Percentiles rank a stretch among this genome's conserved stretches.
Evolutionary conservation across 2,888 invertebrate genomes (phyloP).

Genomic region (Philaethria dido): DNA sequence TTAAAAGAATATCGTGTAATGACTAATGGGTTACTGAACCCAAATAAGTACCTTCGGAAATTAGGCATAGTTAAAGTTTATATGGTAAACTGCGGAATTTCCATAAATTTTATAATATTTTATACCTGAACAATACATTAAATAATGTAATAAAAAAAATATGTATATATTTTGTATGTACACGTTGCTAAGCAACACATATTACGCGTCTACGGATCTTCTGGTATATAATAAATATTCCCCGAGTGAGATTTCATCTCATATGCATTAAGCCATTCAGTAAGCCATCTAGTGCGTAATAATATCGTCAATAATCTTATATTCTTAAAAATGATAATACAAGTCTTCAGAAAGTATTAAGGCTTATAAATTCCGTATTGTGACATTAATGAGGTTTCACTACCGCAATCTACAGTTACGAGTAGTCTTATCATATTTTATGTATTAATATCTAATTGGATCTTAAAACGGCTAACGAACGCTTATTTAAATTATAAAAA

Average conservation of each 20-base stretch:
- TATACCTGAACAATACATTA: too few species aligned
- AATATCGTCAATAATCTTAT: not conserved
- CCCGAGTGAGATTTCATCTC: too few species aligned
- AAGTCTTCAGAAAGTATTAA: not conserved
- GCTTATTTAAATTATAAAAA: constrained; percentile 2
- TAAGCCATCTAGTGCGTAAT: not conserved
- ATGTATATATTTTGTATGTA: too few species aligned
- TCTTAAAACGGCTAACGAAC: not conserved
- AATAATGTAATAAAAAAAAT: too few species aligned
- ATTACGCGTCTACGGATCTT: too few species aligned
- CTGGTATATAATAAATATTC: too few species aligned
- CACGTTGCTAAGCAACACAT: too few species aligned
- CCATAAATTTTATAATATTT: not conserved
- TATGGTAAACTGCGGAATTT: not conserved
- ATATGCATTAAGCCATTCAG: too few species aligned
- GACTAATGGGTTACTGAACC: too few species aligned
- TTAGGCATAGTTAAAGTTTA: not conserved
- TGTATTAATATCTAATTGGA: constrained; percentile 17
- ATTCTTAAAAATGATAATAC: not conserved
- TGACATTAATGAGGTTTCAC: constrained; percentile 22
- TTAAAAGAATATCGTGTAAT: not conserved
- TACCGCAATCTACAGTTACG: constrained; percentile 20
- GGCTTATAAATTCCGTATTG: constrained; percentile 17
- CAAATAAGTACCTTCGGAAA: too few species aligned
- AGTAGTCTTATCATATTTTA: constrained; percentile 16